These are phyloP conservation scores for Frankliniella intonsa DNA, from an alignment of 2,888 invertebrate genomes.

Conservation along the genomic window DNA sequence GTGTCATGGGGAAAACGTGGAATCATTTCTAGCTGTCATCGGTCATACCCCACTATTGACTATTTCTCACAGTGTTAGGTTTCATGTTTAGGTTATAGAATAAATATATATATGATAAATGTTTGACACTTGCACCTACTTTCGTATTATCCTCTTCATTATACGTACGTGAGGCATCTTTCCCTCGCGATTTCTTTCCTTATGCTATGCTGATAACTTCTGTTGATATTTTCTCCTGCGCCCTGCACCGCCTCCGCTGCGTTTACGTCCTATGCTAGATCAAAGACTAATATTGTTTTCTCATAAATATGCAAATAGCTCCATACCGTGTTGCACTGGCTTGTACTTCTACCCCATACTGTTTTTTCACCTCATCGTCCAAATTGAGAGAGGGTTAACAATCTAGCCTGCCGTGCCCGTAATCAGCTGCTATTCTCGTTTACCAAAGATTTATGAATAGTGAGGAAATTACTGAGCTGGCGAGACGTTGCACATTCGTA, in stretches of 20 bases:
- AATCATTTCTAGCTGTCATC: too few relatives aligned
- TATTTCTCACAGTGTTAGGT: too few relatives aligned
- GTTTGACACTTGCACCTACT: too few relatives aligned
- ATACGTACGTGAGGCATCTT: not conserved
- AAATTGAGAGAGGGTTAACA: slow-evolving; percentile 9
- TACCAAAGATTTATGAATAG: not conserved
- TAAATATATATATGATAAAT: too few relatives aligned
- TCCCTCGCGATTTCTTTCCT: not conserved
- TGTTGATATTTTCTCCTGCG: not conserved
- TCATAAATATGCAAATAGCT: not conserved
- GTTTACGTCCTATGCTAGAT: not conserved
- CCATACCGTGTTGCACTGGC: not conserved
- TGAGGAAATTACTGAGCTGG: too few relatives aligned
- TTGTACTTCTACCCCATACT: not conserved
- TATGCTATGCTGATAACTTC: not conserved
- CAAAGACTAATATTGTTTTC: slow-evolving; percentile 12
- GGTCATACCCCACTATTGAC: too few relatives aligned
- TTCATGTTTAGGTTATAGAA: too few relatives aligned
- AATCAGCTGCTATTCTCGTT: slow-evolving; percentile 13
- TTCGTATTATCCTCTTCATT: too few relatives aligned
- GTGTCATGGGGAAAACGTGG: too few relatives aligned
- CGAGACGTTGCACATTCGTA: too few relatives aligned
- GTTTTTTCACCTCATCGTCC: not conserved
- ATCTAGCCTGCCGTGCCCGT: not conserved
- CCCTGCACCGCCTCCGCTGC: too few relatives aligned